phyloP scores from a whole-genome alignment of 2,797 vertebrate genomes.

The Pygocentrus nattereri region DNA sequence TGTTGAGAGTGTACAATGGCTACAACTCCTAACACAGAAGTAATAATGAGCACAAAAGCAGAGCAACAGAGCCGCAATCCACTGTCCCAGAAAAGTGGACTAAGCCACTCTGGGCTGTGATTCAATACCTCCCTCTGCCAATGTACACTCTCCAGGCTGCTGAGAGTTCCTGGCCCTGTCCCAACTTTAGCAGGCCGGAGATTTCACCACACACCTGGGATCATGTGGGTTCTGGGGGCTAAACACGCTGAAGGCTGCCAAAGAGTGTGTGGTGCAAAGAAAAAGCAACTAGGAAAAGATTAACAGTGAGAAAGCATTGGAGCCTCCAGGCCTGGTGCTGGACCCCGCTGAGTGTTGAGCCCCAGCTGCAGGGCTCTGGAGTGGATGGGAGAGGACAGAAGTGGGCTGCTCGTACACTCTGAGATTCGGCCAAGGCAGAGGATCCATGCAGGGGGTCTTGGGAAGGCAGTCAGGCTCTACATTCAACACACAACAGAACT shows the following conservation, averaged over 20 bases:
- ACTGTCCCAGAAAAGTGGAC: slow-evolving; percentile 8
- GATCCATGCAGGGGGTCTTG: too few relatives aligned
- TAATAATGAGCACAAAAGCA: slow-evolving; percentile 11
- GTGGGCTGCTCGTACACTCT: background rate
- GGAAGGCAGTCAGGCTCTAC: too few relatives aligned
- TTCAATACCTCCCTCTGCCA: slow-evolving; percentile 2
- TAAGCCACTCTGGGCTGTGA: background rate
- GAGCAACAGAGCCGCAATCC: background rate
- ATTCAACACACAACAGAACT: too few relatives aligned
- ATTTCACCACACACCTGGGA: slow-evolving; percentile 18
- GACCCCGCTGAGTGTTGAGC: background rate
- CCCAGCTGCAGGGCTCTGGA: slow-evolving; percentile 5
- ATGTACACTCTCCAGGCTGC: slow-evolving; percentile 1
- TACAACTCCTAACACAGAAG: background rate
- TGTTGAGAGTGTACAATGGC: background rate
- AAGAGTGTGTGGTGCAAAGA: background rate
- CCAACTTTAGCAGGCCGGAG: slow-evolving; percentile 12
- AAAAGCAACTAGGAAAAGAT: slow-evolving; percentile 11
- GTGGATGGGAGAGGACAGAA: background rate
- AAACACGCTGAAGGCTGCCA: slow-evolving; percentile 2
- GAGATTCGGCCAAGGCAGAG: background rate
- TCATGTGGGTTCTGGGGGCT: slow-evolving; percentile 3
- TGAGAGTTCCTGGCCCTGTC: background rate
- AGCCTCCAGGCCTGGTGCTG: background rate
- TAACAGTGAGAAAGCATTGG: background rate